These are phyloP conservation scores for Myzus persicae DNA, from an alignment of 1,140 invertebrate species.

Conservation along the genomic window DNA sequence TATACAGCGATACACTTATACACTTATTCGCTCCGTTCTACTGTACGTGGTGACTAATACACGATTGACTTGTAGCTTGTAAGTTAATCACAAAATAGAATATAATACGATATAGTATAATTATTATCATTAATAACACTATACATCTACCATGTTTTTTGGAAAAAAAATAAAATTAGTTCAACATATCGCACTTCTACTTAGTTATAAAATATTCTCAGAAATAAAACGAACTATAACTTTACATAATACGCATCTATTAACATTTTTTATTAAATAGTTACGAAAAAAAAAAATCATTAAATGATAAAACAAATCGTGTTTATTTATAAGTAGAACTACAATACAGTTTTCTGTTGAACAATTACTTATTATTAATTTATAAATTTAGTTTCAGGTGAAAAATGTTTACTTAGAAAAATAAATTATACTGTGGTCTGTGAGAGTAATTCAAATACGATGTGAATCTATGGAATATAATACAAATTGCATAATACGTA, in stretches of 20 bases:
- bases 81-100: too few relatives aligned
- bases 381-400: not conserved
- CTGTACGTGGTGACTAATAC: too few relatives aligned
- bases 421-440: not conserved
- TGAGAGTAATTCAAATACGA: not conserved
- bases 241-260: not conserved
- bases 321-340: not conserved
- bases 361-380: not conserved
- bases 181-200: too few relatives aligned
- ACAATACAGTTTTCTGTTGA: not conserved
- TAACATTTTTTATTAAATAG: not conserved
- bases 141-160: too few relatives aligned
- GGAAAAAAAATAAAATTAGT: too few relatives aligned
- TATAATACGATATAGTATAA: too few relatives aligned
- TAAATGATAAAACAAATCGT: not conserved
- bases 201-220: too few relatives aligned
- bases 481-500: not conserved
- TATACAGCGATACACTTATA: too few relatives aligned
- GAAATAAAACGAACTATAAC: not conserved
- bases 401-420: not conserved
- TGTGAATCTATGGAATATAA: not conserved
- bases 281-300: not conserved
- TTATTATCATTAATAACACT: too few relatives aligned
- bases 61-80: too few relatives aligned
- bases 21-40: too few relatives aligned